Percentiles rank a stretch among this genome's conserved stretches.
Evolutionary conservation across 2,113 vertebrate genomes (phyloP).

Genomic region (Malurus cyaneus): DNA sequence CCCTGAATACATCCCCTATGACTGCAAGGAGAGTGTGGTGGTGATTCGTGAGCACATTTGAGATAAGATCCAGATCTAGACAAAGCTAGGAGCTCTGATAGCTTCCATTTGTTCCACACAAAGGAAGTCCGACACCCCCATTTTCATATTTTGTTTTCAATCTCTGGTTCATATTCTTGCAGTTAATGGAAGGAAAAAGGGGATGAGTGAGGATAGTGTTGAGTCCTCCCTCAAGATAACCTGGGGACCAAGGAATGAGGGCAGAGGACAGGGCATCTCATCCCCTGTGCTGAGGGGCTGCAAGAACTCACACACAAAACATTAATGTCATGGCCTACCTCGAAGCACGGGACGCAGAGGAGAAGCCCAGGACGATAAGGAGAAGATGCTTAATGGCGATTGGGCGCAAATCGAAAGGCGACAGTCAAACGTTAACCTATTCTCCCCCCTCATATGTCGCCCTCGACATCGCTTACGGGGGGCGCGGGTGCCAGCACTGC

Average conservation of each 20-base stretch:
- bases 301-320: not conserved
- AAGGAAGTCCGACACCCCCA: not conserved
- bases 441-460: no score
- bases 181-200: not conserved
- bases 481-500: no score
- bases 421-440: no score
- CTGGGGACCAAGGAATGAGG: not conserved
- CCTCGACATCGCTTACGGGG: no score
- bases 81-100: not conserved
- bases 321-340: no score
- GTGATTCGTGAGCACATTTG: not conserved
- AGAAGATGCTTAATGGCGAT: no score
- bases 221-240: not conserved
- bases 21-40: not conserved
- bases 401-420: no score
- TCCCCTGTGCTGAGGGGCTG: not conserved
- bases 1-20: not conserved
- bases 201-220: fast-evolving
- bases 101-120: not conserved
- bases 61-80: not conserved
- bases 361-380: no score
- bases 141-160: not conserved
- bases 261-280: not conserved
- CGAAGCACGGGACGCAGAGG: no score
- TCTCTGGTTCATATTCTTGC: not conserved